These are phyloP conservation scores for Sinosuthora webbiana DNA, from an alignment of 2,113 vertebrate genomes.

Conservation along the genomic window DNA sequence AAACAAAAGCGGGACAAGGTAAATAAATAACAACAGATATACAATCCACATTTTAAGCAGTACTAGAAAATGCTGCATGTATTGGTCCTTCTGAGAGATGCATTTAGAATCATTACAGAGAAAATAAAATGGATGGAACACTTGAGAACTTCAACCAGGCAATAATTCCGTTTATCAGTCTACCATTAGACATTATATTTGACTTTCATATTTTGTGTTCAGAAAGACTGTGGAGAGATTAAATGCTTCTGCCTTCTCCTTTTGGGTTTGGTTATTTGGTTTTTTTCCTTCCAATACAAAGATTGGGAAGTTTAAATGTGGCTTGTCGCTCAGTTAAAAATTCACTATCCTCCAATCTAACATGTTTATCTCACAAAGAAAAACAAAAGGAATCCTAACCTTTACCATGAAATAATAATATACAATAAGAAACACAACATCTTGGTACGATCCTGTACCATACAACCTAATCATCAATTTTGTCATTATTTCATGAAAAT, in stretches of 20 bases:
- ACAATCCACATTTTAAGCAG: background rate
- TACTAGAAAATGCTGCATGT: background rate
- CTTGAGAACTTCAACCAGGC: background rate
- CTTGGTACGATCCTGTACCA: background rate
- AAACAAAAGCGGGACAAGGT: background rate
- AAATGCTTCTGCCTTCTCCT: background rate
- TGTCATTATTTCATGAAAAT: background rate
- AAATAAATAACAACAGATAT: slow-evolving; percentile 25
- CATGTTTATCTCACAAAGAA: background rate
- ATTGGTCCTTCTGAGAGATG: background rate
- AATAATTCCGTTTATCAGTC: background rate
- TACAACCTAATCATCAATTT: background rate
- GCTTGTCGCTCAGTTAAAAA: background rate
- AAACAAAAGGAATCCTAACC: background rate
- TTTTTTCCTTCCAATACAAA: background rate
- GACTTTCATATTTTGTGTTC: background rate
- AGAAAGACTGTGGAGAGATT: background rate
- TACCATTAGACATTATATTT: background rate
- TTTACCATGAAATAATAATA: background rate
- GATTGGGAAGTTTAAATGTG: background rate
- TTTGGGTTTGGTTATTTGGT: background rate
- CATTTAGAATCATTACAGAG: background rate
- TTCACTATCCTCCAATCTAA: background rate
- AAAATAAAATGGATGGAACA: background rate
- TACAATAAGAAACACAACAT: background rate